These are phyloP conservation scores for Epirrhoe alternata DNA, from an alignment of 2,888 invertebrate genomes.

Conservation along the genomic window DNA sequence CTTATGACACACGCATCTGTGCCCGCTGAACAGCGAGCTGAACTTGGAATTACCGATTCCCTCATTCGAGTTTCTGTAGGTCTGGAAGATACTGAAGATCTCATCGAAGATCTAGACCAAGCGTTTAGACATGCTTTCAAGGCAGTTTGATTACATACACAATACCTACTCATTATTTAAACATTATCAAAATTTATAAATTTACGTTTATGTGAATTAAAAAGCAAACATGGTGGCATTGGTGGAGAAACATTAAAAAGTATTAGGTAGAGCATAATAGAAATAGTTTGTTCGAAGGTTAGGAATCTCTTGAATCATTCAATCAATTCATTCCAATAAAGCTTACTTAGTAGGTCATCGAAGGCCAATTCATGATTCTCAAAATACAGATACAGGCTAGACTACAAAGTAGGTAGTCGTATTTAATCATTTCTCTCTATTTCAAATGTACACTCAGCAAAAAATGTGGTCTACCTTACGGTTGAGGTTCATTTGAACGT, in stretches of 20 bases:
- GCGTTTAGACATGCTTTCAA: constrained; percentile 87
- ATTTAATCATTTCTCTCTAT: too few relatives aligned
- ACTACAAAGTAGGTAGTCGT: too few relatives aligned
- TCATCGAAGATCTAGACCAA: constrained; percentile 92
- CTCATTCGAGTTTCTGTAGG: constrained; percentile 96
- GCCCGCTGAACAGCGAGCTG: constrained; percentile 88
- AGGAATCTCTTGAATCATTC: constrained; percentile 22
- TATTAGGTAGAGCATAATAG: too few relatives aligned
- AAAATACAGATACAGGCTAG: constrained; percentile 8
- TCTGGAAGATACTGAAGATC: constrained; percentile 93
- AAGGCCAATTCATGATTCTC: constrained; percentile 20
- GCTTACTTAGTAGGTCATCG: not conserved
- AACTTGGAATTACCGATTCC: constrained; percentile 92
- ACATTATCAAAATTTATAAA: constrained; percentile 1
- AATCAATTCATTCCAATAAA: constrained; percentile 13
- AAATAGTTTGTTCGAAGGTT: not conserved
- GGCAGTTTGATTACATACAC: constrained; percentile 12
- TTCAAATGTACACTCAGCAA: too few relatives aligned
- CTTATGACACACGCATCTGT: constrained; percentile 98
- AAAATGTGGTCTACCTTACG: too few relatives aligned
- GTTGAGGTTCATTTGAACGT: too few relatives aligned
- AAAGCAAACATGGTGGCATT: too few relatives aligned
- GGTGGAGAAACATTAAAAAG: too few relatives aligned
- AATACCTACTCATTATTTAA: not conserved
- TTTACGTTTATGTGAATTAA: not conserved